Conservation (phyloP, 2,113 vertebrate genomes). For the Rhegmatorhina hoffmannsi region DNA sequence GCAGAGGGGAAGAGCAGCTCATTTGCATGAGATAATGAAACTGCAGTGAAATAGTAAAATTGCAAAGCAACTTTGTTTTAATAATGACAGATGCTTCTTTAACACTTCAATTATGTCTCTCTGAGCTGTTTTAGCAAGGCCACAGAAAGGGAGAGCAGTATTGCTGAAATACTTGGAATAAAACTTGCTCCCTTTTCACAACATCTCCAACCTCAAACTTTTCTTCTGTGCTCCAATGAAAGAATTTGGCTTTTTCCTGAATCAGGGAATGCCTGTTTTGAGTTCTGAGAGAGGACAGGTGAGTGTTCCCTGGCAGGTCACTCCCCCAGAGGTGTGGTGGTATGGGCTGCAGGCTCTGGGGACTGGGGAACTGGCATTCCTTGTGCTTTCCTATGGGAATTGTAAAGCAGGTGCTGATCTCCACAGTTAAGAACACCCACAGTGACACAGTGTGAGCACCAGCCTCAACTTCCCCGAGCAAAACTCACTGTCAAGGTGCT, state of each 20-base stretch:
- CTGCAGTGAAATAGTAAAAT: conserved; percentile 42
- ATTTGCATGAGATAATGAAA: conserved; percentile 71
- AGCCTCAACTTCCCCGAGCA: neutral
- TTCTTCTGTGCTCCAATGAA: neutral
- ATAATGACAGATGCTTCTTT: conserved; percentile 62
- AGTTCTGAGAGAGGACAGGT: neutral
- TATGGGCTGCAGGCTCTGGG: neutral
- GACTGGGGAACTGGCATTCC: neutral
- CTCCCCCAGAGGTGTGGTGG: neutral
- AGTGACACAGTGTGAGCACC: neutral
- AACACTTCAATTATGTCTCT: conserved; percentile 28
- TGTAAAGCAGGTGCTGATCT: neutral
- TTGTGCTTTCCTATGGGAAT: neutral
- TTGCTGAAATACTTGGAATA: neutral
- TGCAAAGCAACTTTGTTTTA: conserved; percentile 57
- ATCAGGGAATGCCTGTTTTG: neutral
- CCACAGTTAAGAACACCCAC: fast-evolving
- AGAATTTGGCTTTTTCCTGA: neutral
- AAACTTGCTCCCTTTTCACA: neutral
- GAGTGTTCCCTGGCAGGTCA: neutral
- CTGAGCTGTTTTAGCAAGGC: neutral
- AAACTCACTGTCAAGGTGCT: neutral
- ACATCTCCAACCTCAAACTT: neutral
- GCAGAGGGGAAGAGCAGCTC: conserved; percentile 35
- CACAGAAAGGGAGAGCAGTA: neutral